Percentiles rank a stretch among this genome's conserved stretches.
These are phyloP conservation scores for Lasioglossum zephyrum DNA, from an alignment of 2,888 invertebrate species.

Conservation along the genomic window DNA sequence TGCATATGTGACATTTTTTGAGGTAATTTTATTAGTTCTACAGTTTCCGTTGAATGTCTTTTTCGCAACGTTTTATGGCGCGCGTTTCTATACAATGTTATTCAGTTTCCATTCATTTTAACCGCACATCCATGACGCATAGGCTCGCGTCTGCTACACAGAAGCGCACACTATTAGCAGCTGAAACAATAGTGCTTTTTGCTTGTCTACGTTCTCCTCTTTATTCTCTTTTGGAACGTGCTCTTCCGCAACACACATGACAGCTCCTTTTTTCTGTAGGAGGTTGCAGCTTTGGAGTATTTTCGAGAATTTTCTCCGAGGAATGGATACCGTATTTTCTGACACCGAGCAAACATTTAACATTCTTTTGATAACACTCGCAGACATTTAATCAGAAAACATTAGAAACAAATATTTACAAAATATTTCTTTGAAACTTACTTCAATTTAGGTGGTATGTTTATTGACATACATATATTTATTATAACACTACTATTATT, in stretches of 20 bases:
- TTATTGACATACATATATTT: not conserved
- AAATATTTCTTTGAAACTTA: not conserved
- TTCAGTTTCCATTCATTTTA: not conserved
- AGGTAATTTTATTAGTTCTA: not conserved
- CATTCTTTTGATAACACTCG: not conserved
- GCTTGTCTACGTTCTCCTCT: not conserved
- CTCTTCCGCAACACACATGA: not conserved
- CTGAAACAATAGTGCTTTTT: slow-evolving; percentile 1
- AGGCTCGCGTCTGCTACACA: not conserved
- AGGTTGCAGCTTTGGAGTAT: not conserved
- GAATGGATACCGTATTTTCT: not conserved
- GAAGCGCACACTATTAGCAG: not conserved
- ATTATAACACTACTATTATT: too few species aligned
- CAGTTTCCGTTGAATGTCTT: not conserved
- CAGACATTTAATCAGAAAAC: not conserved
- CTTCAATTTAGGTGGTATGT: fast-evolving
- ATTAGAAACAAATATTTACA: not conserved
- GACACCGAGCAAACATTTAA: not conserved
- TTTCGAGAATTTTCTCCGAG: not conserved
- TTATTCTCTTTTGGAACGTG: not conserved
- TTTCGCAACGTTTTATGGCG: not conserved
- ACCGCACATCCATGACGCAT: not conserved
- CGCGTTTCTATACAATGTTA: not conserved
- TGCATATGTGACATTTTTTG: not conserved
- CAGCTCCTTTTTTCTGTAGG: not conserved